Base-by-base conservation (phyloP, 2,797 vertebrate genomes). In the Alfaro cultratus region DNA sequence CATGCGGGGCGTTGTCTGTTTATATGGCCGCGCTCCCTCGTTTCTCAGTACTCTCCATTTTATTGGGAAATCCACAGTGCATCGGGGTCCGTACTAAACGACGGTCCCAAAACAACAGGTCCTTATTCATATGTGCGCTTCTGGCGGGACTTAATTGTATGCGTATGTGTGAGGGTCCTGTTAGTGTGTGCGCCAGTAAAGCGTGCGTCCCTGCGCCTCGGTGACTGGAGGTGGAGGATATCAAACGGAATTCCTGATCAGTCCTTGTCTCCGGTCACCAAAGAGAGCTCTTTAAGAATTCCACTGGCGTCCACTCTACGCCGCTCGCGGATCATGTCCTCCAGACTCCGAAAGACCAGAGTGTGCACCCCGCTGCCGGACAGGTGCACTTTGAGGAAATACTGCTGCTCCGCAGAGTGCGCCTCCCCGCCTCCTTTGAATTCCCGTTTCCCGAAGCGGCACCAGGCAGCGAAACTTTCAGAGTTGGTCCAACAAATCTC, bases 391-490 rank as follows among this genome's bases (percentile, higher is more conserved):
- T 99, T 98, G 91, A 99, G 98, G 94, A 97, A 97, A 94, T 99
- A 99, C 92, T 96, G 97, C 73, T 96, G 97, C 74, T 96, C 97
- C 71, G 96, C 96, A 16, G 96, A 97, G 90, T 96, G 97, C 85
- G 92, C 96, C 95, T 99, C 99, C 31, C 98, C 98, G 0, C 97
- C 98, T 0, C 98, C 97, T 95, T 99, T 99, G 95, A 99, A 99
- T 95, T 99, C 99, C 91, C 99, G 93, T 89, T 99, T 99, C 81
- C 98, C 99, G 79, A 99, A 99, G 93, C 98, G 97, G 94, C 99
- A 99, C 98, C 99, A 99, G 89, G 99, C 98, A 80, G 99, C 98
- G 94, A 99, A 99, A 96, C 98, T 99, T 96, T 99, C 99, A 21
- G 98, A 99, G 97, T 98, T 97, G 89, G 97, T 97, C 99, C 99